phyloP scores from a whole-genome alignment of 2,797 vertebrate species.

The Labeo calbasu region DNA sequence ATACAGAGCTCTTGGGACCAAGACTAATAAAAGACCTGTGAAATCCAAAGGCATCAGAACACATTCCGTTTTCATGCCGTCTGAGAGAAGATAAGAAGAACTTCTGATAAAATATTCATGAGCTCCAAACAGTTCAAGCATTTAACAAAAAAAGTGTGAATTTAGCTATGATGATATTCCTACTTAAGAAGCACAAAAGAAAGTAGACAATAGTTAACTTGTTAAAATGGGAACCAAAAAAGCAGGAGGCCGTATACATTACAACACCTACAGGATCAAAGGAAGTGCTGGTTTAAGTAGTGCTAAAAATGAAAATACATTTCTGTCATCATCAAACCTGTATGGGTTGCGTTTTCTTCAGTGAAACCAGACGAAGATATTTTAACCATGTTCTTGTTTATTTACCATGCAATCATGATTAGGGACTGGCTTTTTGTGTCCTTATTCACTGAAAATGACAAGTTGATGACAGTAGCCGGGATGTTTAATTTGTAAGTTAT shows the following conservation, averaged over 20 bases:
- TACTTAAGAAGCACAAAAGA: slow-evolving; percentile 25
- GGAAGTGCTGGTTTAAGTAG: not conserved
- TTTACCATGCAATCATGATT: not conserved
- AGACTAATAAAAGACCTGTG: slow-evolving; percentile 45
- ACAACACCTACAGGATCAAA: not conserved
- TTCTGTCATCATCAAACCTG: not conserved
- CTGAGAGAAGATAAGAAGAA: slow-evolving; percentile 42
- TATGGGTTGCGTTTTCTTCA: not conserved
- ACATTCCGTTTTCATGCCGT: slow-evolving; percentile 31
- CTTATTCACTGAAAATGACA: not conserved
- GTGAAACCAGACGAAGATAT: not conserved
- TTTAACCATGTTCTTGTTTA: not conserved
- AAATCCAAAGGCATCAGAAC: slow-evolving; percentile 48
- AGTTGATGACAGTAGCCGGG: not conserved
- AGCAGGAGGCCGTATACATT: not conserved
- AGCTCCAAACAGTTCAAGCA: slow-evolving; percentile 38
- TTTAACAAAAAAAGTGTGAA: slow-evolving; percentile 37
- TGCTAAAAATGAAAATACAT: not conserved
- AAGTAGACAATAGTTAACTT: slow-evolving; percentile 15
- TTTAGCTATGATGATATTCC: slow-evolving; percentile 34
- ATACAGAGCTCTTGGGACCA: slow-evolving; percentile 29
- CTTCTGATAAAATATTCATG: slow-evolving; percentile 55
- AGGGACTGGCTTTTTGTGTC: not conserved
- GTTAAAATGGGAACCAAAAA: not conserved
- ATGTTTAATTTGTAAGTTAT: not conserved